A percentile compares a stretch with the other conserved stretches of the same genome.
These are phyloP conservation scores for Myotis planiceps DNA, from an alignment of 2,797 vertebrate species.

Conservation along the genomic window DNA sequence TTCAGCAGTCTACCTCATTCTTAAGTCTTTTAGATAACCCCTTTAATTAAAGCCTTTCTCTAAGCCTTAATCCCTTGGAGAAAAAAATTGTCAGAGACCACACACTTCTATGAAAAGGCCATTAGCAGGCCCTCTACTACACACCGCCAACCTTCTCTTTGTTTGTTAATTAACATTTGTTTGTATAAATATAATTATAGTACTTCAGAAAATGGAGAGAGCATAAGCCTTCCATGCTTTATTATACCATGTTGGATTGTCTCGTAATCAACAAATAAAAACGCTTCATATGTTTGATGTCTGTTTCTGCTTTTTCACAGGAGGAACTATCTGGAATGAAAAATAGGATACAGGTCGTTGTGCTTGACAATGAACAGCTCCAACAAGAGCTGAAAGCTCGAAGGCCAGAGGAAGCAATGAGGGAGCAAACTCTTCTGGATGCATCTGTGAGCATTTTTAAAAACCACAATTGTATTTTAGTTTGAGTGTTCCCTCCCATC, in stretches of 20 bases:
- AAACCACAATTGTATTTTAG: not conserved
- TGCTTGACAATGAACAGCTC: slow-evolving; percentile 94
- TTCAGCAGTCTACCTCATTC: not conserved
- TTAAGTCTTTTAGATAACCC: not conserved
- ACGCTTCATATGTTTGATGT: not conserved
- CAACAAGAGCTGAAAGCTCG: slow-evolving; percentile 89
- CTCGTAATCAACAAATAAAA: not conserved
- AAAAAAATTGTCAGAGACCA: slow-evolving; percentile 14
- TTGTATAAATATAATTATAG: not conserved
- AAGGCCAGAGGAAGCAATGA: slow-evolving; percentile 85
- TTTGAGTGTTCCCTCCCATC: not conserved
- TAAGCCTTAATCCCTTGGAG: not conserved
- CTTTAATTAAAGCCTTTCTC: slow-evolving; percentile 31
- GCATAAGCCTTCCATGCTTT: not conserved
- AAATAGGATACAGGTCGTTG: slow-evolving; percentile 88
- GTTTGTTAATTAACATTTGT: not conserved
- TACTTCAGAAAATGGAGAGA: not conserved
- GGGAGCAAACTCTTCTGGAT: slow-evolving; percentile 88
- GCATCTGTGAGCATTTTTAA: slow-evolving; percentile 84
- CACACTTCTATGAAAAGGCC: not conserved
- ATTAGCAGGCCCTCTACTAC: not conserved
- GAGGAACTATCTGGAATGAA: slow-evolving; percentile 93
- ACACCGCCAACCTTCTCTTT: not conserved
- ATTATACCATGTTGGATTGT: not conserved
- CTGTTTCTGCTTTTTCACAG: slow-evolving; percentile 82